These are phyloP conservation scores for Bombus soroeensis DNA, from an alignment of 1,140 invertebrate genomes.

Conservation along the genomic window DNA sequence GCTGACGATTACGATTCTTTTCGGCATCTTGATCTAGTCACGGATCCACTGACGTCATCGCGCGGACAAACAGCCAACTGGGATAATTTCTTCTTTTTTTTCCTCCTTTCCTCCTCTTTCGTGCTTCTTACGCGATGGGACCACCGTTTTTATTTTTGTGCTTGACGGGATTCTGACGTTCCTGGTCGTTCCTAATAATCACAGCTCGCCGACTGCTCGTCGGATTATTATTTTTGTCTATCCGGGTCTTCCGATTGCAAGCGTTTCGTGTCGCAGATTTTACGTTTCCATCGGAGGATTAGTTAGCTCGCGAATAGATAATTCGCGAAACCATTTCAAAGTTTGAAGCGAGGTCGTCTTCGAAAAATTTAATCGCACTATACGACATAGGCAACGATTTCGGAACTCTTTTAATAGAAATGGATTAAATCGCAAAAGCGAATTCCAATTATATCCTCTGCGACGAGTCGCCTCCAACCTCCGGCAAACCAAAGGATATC, in stretches of 20 bases:
- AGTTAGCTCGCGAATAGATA: not conserved
- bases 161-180: slow-evolving; percentile 12
- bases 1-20: slow-evolving; percentile 55
- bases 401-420: not conserved
- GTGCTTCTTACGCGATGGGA: not conserved
- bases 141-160: slow-evolving; percentile 58
- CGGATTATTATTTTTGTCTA: slow-evolving; percentile 49
- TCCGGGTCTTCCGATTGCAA: not conserved
- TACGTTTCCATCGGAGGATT: not conserved
- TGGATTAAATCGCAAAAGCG: not conserved
- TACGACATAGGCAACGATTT: too few species aligned
- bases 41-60: slow-evolving; percentile 54
- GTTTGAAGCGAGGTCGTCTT: too few species aligned
- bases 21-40: slow-evolving; percentile 68
- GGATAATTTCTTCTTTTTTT: slow-evolving; percentile 58
- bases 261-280: not conserved
- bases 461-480: too few species aligned
- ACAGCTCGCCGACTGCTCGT: not conserved
- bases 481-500: not conserved
- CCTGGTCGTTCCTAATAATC: slow-evolving; percentile 8
- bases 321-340: not conserved
- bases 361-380: too few species aligned
- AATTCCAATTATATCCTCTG: not conserved
- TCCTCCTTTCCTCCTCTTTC: not conserved
- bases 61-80: slow-evolving; percentile 26